Evolutionary conservation across 2,888 invertebrate species (phyloP).

Genomic region (Antitype chi): DNA sequence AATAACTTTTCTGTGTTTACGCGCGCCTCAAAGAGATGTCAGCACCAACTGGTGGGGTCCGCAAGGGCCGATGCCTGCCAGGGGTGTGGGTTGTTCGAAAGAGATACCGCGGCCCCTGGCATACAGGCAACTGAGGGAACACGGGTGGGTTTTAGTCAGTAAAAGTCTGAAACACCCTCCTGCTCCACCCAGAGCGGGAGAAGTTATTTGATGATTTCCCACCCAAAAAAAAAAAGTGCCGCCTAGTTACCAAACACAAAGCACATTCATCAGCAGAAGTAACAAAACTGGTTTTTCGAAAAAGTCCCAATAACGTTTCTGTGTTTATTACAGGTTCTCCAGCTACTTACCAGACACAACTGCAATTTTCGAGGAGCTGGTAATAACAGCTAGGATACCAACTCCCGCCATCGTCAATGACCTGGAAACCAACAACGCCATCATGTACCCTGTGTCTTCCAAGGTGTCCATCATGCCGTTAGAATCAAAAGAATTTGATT

Average conservation of each 20-base stretch:
- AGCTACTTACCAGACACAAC: conserved; percentile 82
- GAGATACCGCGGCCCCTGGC: no score
- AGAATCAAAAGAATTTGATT: conserved; percentile 77
- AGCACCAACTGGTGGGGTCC: no score
- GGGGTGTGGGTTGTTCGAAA: no score
- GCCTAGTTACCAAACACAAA: not conserved
- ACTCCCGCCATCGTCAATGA: conserved; percentile 72
- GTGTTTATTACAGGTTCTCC: conserved; percentile 80
- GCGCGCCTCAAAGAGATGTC: no score
- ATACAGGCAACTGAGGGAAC: no score
- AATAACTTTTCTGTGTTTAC: not conserved
- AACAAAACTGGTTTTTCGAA: not conserved
- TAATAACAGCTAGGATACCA: conserved; percentile 84
- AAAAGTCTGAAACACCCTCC: no score
- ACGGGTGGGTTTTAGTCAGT: no score
- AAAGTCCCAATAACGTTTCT: not conserved
- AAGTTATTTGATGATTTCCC: no score
- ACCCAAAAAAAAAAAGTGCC: no score
- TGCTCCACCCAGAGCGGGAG: no score
- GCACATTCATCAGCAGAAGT: not conserved
- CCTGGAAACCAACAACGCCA: conserved; percentile 76
- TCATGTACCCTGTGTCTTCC: conserved; percentile 88
- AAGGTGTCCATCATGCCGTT: conserved; percentile 88
- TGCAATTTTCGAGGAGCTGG: conserved; percentile 85
- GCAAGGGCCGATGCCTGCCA: no score